Evolutionary conservation across 2,113 vertebrate genomes (phyloP), one percentile per base, ranked within the genome.

Genomic region (Trichomycterus rosablanca): DNA sequence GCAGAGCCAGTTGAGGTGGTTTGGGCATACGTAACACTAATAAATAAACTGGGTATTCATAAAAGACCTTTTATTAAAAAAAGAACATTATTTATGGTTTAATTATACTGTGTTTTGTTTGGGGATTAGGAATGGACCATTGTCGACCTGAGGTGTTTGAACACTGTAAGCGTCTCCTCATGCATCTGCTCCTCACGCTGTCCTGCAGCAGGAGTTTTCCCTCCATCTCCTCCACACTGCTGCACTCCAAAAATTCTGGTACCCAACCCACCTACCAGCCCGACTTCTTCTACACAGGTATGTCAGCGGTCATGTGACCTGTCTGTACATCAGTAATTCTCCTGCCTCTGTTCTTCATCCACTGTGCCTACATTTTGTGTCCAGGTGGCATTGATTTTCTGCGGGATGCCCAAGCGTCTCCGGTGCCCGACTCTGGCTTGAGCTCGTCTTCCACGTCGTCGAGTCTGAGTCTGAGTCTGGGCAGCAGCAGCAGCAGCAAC

Each of bases 381-480:
- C n/a, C 79, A 98, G 96, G 92, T 73, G 87, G 90, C 40, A 92
- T 94, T 69, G 95, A 99, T 84, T 99, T 98, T 79, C 81, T 98
- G 66, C 77, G 93, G 54, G 94, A 98, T 75, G 84, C 93, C 76
- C 94, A 97, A 83, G 80, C 88, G 0, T 98, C 96, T 37, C 94
- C 94, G 0, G 88, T 93, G 42, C 92, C 88, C 12, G 96, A 99
- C 83, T 99, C 96, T 0, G 95, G 95, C 10, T 83, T 98, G 60
- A 94, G 93, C 72, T 98, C 93, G 68, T 96, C 93, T 23, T 98
- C 96, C 48, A 94, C 93, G 49, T 97, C 94, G 0, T 99, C 96
- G 64, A 97, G 92, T 51, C 90, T 93, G 81, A 99, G 96, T 44
- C 87, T 98, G 49, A 93, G 93, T 28, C 24, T 3, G 3, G 7